Evolutionary conservation across 2,113 vertebrate genomes (phyloP).

Genomic region (Archilochus colubris): DNA sequence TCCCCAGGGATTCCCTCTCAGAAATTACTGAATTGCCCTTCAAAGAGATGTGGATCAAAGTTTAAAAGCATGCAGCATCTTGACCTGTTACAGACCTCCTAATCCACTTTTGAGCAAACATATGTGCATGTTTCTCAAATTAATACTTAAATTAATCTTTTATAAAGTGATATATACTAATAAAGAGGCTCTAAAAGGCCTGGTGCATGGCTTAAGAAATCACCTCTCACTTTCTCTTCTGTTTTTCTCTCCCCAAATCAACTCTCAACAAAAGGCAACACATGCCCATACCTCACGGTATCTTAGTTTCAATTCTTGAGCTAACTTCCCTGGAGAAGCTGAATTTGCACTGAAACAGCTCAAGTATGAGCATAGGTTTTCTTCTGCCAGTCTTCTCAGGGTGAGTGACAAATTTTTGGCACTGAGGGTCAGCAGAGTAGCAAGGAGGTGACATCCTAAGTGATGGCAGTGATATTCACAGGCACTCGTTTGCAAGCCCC

Average conservation of each 20-base stretch:
- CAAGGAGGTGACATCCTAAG: background rate
- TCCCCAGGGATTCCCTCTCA: background rate
- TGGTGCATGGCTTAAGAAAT: background rate
- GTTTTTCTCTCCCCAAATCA: background rate
- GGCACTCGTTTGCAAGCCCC: background rate
- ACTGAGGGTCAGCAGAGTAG: background rate
- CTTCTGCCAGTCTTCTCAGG: accelerated
- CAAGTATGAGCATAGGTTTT: background rate
- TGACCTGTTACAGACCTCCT: background rate
- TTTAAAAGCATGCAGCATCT: background rate
- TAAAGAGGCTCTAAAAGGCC: background rate
- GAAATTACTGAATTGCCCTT: background rate
- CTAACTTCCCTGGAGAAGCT: background rate
- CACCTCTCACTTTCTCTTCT: background rate
- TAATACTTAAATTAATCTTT: background rate
- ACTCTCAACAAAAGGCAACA: background rate
- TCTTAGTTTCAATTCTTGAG: background rate
- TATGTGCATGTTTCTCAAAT: background rate
- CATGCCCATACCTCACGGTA: background rate
- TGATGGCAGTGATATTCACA: background rate
- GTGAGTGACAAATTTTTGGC: constrained; percentile 5
- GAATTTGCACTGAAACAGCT: background rate
- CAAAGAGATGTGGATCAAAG: background rate
- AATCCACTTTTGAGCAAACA: background rate
- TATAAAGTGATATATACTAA: background rate